Percentiles rank a stretch among this genome's conserved stretches.
These are phyloP conservation scores for Puntigrus tetrazona DNA, from an alignment of 2,113 vertebrate genomes.

Conservation along the genomic window DNA sequence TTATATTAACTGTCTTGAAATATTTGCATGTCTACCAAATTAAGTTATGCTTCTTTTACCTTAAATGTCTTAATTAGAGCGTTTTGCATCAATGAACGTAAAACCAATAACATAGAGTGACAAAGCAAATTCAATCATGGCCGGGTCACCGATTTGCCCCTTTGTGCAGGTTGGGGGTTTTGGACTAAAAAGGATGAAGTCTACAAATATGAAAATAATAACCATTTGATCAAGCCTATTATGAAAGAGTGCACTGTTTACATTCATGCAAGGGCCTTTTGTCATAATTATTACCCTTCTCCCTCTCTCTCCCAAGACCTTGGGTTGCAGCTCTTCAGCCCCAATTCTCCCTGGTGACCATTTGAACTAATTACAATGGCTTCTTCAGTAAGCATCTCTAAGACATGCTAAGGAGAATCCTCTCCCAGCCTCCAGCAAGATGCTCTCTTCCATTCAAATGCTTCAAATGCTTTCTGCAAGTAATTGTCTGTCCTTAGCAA, in stretches of 20 bases:
- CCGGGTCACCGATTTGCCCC: not conserved
- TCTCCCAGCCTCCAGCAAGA: slow-evolving; percentile 47
- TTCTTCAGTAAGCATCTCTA: slow-evolving; percentile 56
- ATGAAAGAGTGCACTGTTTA: not conserved
- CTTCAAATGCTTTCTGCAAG: slow-evolving; percentile 56
- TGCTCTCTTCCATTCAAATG: slow-evolving; percentile 50
- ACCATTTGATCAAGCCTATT: slow-evolving; percentile 9
- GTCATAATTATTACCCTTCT: slow-evolving; percentile 35
- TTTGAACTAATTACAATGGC: slow-evolving; percentile 58
- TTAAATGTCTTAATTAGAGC: slow-evolving; percentile 30
- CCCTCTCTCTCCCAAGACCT: slow-evolving; percentile 41
- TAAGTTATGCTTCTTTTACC: slow-evolving; percentile 29
- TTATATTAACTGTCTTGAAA: not conserved
- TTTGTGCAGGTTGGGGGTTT: slow-evolving; percentile 32
- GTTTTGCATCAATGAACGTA: slow-evolving; percentile 37
- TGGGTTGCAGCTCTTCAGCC: slow-evolving; percentile 39
- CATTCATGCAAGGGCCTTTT: not conserved
- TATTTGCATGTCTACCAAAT: slow-evolving; percentile 19
- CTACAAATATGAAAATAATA: slow-evolving; percentile 26
- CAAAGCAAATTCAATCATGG: slow-evolving; percentile 31
- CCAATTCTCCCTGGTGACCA: slow-evolving; percentile 49
- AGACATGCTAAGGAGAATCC: slow-evolving; percentile 53
- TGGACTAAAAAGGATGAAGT: slow-evolving; percentile 12
- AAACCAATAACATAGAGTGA: slow-evolving; percentile 27
- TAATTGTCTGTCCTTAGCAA: slow-evolving; percentile 58